Evolutionary conservation across 2,113 vertebrate genomes (phyloP).

Genomic region (Syngnathoides biaculeatus): DNA sequence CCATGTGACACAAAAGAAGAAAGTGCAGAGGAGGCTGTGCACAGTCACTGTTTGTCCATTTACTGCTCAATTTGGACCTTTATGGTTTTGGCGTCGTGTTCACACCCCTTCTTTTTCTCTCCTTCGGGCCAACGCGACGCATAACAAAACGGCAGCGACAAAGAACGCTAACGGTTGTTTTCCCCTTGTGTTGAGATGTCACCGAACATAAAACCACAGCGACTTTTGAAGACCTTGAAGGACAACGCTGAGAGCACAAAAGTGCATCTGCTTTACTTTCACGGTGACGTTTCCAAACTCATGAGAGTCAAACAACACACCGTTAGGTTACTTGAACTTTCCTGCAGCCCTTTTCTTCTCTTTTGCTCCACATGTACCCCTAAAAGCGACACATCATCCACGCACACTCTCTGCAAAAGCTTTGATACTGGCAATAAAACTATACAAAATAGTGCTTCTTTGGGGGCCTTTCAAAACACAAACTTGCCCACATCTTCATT

Average conservation of each 20-base stretch:
- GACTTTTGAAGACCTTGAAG: constrained; percentile 25
- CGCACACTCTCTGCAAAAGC: neutral
- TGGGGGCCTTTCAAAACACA: neutral
- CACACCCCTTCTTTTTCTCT: neutral
- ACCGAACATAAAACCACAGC: neutral
- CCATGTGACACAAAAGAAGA: constrained; percentile 26
- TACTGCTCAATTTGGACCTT: constrained; percentile 5
- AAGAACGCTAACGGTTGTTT: constrained; percentile 10
- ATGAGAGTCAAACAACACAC: constrained; percentile 26
- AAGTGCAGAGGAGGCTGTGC: constrained; percentile 19
- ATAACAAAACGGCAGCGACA: constrained; percentile 8
- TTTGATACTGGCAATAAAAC: neutral
- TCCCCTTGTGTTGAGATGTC: neutral
- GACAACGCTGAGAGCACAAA: constrained; percentile 45
- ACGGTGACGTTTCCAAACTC: constrained; percentile 21
- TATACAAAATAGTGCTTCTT: constrained; percentile 2
- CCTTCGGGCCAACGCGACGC: constrained; percentile 12
- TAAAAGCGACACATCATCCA: neutral
- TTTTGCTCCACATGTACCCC: constrained; percentile 1
- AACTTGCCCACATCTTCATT: neutral
- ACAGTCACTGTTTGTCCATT: constrained; percentile 20
- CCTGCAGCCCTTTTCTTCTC: constrained; percentile 14
- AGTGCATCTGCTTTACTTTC: constrained; percentile 32
- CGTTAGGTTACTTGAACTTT: neutral
- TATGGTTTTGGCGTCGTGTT: constrained; percentile 9